Evolutionary conservation across 2,797 vertebrate species (phyloP).

Genomic region (Melanotaenia boesemani): DNA sequence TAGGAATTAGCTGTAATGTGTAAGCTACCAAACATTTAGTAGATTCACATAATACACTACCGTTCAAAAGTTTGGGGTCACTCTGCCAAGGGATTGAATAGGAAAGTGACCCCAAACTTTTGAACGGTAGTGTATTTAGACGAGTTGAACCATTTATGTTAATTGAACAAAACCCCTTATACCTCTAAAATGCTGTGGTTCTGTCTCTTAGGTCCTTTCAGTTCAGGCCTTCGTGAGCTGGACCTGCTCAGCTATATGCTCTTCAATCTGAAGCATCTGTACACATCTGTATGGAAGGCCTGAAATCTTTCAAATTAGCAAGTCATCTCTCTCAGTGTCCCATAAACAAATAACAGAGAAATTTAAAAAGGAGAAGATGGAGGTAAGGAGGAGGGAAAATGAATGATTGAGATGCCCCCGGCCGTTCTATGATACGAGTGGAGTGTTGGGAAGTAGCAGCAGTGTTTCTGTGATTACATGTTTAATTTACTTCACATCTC

Average conservation of each 20-base stretch:
- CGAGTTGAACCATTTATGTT: too few relatives aligned
- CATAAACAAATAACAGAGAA: conserved; percentile 45
- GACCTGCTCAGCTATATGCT: neutral
- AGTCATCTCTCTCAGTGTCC: conserved; percentile 35
- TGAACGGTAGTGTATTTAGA: too few relatives aligned
- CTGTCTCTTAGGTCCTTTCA: too few relatives aligned
- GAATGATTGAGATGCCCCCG: conserved; percentile 48
- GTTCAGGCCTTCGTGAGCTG: too few relatives aligned
- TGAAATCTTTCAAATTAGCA: conserved; percentile 32
- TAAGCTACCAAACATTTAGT: too few relatives aligned
- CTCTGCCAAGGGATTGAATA: too few relatives aligned
- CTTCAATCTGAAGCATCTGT: neutral
- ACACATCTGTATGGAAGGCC: conserved; percentile 6
- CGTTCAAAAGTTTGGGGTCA: too few relatives aligned
- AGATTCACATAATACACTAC: too few relatives aligned
- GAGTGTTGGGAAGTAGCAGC: conserved; percentile 51
- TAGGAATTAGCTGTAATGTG: too few relatives aligned
- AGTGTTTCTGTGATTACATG: conserved; percentile 81
- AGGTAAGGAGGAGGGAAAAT: conserved; percentile 45
- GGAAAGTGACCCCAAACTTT: too few relatives aligned
- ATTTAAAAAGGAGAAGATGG: conserved; percentile 60
- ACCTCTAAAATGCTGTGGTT: too few relatives aligned
- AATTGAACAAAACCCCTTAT: too few relatives aligned
- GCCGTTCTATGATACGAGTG: conserved; percentile 40
- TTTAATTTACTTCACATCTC: conserved; percentile 85